Conservation (phyloP, 2,797 vertebrate genomes). For the Xiphophorus birchmanni region DNA sequence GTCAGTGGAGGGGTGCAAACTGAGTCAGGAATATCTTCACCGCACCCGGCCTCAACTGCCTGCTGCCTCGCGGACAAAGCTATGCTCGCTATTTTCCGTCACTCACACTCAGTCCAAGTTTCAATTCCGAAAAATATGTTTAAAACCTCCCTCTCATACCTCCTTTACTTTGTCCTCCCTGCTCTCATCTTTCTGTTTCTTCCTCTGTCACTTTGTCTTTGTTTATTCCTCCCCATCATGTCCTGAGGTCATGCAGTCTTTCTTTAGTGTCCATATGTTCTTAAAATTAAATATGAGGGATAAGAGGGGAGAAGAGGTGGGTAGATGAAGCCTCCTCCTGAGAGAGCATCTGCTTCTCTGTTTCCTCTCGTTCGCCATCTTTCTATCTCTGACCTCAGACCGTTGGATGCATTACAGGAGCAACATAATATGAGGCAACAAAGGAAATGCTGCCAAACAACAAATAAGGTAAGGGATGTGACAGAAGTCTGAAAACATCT, state of each 20-base stretch:
- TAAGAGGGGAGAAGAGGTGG: slow-evolving; percentile 54
- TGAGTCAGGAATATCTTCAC: slow-evolving; percentile 72
- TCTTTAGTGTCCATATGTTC: slow-evolving; percentile 77
- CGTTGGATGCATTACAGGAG: slow-evolving; percentile 66
- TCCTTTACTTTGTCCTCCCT: slow-evolving; percentile 20
- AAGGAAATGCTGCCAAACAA: slow-evolving; percentile 59
- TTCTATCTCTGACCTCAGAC: slow-evolving; percentile 67
- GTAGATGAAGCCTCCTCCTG: slow-evolving; percentile 79
- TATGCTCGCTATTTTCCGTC: slow-evolving; percentile 64
- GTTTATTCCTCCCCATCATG: slow-evolving; percentile 54
- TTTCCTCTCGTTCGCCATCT: slow-evolving; percentile 49
- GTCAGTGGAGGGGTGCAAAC: slow-evolving; percentile 55
- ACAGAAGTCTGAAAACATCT: slow-evolving; percentile 43
- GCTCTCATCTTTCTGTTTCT: slow-evolving; percentile 9
- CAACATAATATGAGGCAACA: slow-evolving; percentile 65
- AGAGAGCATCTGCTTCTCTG: slow-evolving; percentile 79
- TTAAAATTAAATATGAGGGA: slow-evolving; percentile 59
- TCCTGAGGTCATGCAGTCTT: slow-evolving; percentile 64
- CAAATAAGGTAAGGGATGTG: slow-evolving; percentile 66
- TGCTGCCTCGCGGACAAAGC: slow-evolving; percentile 54
- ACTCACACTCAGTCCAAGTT: slow-evolving; percentile 48
- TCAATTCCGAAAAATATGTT: slow-evolving; percentile 51
- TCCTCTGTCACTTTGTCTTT: slow-evolving; percentile 26
- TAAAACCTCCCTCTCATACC: slow-evolving; percentile 47
- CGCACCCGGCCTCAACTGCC: slow-evolving; percentile 69